A percentile compares a stretch with the other conserved stretches of the same genome.
These are phyloP conservation scores for Eubasilissa splendida DNA, from an alignment of 2,888 invertebrate species.

Conservation along the genomic window DNA sequence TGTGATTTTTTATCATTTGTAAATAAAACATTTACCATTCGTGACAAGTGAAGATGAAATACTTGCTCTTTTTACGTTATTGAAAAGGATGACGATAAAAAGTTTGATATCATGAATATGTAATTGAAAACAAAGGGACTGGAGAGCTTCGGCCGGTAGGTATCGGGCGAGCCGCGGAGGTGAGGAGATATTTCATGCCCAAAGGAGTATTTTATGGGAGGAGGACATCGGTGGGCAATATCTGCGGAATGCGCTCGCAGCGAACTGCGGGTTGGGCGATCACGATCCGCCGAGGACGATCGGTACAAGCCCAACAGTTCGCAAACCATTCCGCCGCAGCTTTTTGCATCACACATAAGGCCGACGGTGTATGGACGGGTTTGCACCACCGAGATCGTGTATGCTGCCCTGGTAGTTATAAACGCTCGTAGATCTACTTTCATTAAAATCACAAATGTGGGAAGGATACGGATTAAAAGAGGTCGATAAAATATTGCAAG, in stretches of 20 bases:
- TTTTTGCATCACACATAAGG: slow-evolving; percentile 36
- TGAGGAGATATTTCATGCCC: slow-evolving; percentile 35
- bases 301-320: slow-evolving; percentile 14
- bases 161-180: slow-evolving; percentile 12
- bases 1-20: too few relatives aligned
- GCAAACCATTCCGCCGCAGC: slow-evolving; percentile 17
- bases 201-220: slow-evolving; percentile 29
- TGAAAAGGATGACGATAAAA: background rate
- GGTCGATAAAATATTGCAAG: too few relatives aligned
- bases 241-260: slow-evolving; percentile 48
- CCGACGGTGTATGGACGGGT: slow-evolving; percentile 33
- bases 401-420: slow-evolving; percentile 10
- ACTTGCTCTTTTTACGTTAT: too few relatives aligned
- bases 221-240: slow-evolving; percentile 35
- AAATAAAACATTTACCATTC: too few relatives aligned
- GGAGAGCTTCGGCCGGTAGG: background rate
- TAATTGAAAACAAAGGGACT: slow-evolving; percentile 12
- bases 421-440: background rate
- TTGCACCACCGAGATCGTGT: slow-evolving; percentile 22
- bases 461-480: too few relatives aligned
- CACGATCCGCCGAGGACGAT: slow-evolving; percentile 53
- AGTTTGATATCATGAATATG: background rate
- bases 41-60: too few relatives aligned
- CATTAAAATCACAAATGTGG: too few relatives aligned
- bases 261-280: slow-evolving; percentile 50